A percentile compares a stretch with the other conserved stretches of the same genome.
phyloP scores from a whole-genome alignment of 2,113 vertebrate genomes.

The Blennius ocellaris region DNA sequence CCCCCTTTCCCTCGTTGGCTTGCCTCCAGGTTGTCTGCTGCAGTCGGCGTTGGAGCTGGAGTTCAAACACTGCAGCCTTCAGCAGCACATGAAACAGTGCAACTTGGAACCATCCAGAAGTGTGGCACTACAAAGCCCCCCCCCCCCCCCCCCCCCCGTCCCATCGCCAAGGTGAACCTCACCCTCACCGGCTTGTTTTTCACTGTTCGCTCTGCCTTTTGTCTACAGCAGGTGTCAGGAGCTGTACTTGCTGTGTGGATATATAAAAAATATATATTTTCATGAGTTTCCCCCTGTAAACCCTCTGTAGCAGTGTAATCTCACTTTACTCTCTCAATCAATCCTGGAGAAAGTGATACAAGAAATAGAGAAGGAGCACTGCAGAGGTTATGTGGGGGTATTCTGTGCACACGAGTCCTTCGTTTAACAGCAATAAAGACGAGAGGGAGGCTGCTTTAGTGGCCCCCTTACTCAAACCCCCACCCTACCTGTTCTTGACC shows the following conservation, averaged over 20 bases:
- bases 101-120: slow-evolving; percentile 67
- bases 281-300: slow-evolving; percentile 34
- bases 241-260: not conserved
- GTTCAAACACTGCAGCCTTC: slow-evolving; percentile 75
- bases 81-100: slow-evolving; percentile 55
- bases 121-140: slow-evolving; percentile 31
- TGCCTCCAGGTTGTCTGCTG: slow-evolving; percentile 77
- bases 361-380: slow-evolving; percentile 27
- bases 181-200: slow-evolving; percentile 36
- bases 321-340: slow-evolving; percentile 42
- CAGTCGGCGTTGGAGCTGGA: slow-evolving; percentile 64
- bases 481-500: slow-evolving; percentile 60
- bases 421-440: slow-evolving; percentile 44
- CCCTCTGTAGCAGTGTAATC: slow-evolving; percentile 5
- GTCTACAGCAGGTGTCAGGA: slow-evolving; percentile 46
- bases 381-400: slow-evolving; percentile 37
- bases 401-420: slow-evolving; percentile 18
- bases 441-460: slow-evolving; percentile 25
- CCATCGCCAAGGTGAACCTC: slow-evolving; percentile 28
- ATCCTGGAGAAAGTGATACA: slow-evolving; percentile 33
- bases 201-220: not conserved
- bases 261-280: slow-evolving; percentile 7
- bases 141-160: not conserved
- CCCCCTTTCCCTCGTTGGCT: slow-evolving; percentile 62
- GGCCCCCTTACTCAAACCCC: not conserved